Evolutionary conservation across 92 coral and sea anemone genomes (phyloP).

Genomic region (Nematostella vectensis): DNA sequence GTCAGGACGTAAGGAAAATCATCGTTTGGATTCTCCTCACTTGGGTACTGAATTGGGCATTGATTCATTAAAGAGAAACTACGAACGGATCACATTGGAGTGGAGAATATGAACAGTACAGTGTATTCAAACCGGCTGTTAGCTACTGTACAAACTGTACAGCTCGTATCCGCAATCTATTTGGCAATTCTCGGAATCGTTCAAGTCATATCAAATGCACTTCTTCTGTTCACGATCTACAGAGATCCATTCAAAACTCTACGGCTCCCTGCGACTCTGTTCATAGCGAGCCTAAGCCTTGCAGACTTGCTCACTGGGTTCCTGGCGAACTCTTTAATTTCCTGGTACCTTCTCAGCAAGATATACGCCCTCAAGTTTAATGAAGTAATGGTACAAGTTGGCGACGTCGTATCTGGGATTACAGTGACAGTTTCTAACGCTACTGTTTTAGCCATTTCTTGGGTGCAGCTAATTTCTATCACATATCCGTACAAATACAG

Average conservation of each 20-base stretch:
- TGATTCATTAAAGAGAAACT: too few relatives aligned
- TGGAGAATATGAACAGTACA: too few relatives aligned
- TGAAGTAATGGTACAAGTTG: not conserved
- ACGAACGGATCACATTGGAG: too few relatives aligned
- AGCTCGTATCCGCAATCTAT: conserved; percentile 32
- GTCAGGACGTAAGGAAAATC: too few relatives aligned
- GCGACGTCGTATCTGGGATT: not conserved
- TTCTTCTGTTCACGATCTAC: conserved; percentile 43
- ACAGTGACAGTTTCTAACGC: conserved; percentile 1
- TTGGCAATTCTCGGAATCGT: conserved; percentile 31
- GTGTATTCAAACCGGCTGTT: too few relatives aligned
- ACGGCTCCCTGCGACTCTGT: conserved; percentile 43
- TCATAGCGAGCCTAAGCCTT: conserved; percentile 38
- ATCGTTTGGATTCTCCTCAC: too few relatives aligned
- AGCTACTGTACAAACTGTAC: too few relatives aligned
- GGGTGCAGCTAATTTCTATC: not conserved
- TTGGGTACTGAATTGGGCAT: too few relatives aligned
- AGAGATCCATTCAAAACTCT: conserved; percentile 47
- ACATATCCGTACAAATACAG: not conserved
- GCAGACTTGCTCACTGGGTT: conserved; percentile 59
- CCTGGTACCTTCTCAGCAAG: conserved; percentile 1
- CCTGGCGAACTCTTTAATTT: conserved; percentile 44
- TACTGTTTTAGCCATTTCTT: not conserved
- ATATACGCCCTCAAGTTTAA: not conserved
- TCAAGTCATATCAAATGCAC: conserved; percentile 42